Conservation (phyloP, 1,140 invertebrate genomes). For the Meteorus sp. region DNA sequence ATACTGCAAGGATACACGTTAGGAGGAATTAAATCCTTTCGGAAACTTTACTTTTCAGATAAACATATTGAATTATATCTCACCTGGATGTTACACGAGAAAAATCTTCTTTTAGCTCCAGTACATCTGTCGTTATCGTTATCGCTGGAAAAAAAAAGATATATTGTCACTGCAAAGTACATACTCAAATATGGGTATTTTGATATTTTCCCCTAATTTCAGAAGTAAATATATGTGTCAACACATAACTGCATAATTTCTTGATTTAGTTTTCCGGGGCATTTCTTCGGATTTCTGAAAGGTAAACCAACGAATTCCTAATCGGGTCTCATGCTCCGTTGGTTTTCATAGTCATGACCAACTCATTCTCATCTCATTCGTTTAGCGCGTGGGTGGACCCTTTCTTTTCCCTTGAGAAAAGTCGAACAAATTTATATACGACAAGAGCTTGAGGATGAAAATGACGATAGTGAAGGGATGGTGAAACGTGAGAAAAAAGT, state of each 20-base stretch:
- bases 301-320: conserved; percentile 34
- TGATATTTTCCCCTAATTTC: too few species aligned
- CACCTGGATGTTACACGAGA: conserved; percentile 88
- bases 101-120: conserved; percentile 78
- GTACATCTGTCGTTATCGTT: conserved; percentile 66
- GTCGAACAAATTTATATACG: conserved; percentile 26
- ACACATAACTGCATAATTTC: too few species aligned
- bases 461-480: not conserved
- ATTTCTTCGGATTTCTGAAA: conserved; percentile 3
- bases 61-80: conserved; percentile 32
- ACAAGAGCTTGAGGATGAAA: not conserved
- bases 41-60: too few species aligned
- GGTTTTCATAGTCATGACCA: conserved; percentile 27
- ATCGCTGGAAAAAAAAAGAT: conserved; percentile 54
- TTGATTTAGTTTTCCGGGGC: conserved; percentile 6
- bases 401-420: conserved; percentile 19
- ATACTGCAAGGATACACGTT: too few species aligned
- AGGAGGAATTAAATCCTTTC: too few species aligned
- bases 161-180: too few species aligned
- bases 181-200: too few species aligned
- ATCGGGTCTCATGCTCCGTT: conserved; percentile 48
- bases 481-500: conserved; percentile 5
- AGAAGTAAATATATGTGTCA: conserved; percentile 6
- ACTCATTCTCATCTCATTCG: conserved; percentile 5
- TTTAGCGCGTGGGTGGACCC: conserved; percentile 2